These are phyloP conservation scores for Myocastor coypus DNA, from an alignment of 2,113 vertebrate genomes.

Conservation along the genomic window DNA sequence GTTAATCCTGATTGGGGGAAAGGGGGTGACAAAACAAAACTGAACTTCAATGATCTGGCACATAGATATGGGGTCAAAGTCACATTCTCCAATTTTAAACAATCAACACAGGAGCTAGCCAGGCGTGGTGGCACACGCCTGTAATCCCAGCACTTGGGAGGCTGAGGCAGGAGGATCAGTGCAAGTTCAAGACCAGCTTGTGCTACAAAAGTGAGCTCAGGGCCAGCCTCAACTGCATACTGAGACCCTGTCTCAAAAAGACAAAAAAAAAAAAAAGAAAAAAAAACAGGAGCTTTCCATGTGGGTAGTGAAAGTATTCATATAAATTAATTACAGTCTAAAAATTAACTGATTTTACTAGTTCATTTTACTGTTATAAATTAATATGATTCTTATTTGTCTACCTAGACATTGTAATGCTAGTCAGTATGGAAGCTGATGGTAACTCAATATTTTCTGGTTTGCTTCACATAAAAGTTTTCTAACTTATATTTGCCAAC, in stretches of 20 bases:
- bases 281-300: not conserved
- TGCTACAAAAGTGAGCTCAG: no score
- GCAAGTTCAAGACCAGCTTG: no score
- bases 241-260: no score
- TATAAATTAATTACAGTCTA: constrained; percentile 1
- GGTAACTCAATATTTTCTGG: not conserved
- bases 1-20: no score
- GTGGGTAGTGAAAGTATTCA: not conserved
- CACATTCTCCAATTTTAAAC: not conserved
- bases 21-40: not conserved
- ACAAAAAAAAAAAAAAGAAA: no score
- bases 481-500: not conserved
- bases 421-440: not conserved
- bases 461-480: constrained; percentile 8
- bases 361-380: not conserved
- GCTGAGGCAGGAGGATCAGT: no score
- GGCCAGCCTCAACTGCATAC: no score
- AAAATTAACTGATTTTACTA: constrained; percentile 26
- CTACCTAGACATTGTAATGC: not conserved
- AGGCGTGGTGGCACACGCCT: no score
- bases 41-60: not conserved
- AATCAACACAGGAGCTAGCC: not conserved
- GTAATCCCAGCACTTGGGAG: no score
- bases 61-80: not conserved
- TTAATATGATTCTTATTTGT: not conserved